phyloP scores from a whole-genome alignment of 2,113 vertebrate species.

The Hypocryptadius cinnamomeus region DNA sequence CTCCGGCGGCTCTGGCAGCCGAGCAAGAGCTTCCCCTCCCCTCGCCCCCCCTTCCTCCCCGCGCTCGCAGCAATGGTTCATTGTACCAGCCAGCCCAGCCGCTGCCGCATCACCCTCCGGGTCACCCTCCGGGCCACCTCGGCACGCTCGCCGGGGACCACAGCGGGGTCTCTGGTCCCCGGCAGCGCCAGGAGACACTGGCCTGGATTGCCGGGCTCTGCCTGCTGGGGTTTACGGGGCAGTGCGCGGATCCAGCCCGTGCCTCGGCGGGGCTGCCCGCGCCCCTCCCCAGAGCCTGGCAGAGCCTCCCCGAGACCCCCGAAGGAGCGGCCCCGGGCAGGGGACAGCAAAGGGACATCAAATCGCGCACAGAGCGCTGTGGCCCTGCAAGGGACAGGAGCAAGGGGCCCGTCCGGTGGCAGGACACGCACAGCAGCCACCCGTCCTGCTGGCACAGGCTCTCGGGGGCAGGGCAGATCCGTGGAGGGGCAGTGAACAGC shows the following conservation, averaged over 20 bases:
- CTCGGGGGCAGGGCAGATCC: background rate
- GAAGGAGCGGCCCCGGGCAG: background rate
- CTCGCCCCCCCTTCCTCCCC: conserved; percentile 19
- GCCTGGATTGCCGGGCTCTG: background rate
- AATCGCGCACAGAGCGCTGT: rapidly evolving
- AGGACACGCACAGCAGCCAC: background rate
- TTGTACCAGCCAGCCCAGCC: background rate
- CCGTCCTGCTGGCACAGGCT: background rate
- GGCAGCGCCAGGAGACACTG: background rate
- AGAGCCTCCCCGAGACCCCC: background rate
- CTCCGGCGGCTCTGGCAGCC: background rate
- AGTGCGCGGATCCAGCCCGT: background rate
- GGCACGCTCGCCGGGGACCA: too few species aligned
- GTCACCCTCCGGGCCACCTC: too few species aligned
- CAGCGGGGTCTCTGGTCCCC: too few species aligned
- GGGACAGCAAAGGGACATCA: background rate
- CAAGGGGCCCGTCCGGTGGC: background rate
- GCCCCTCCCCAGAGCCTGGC: background rate
- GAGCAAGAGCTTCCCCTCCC: conserved; percentile 33
- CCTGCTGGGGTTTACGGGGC: background rate
- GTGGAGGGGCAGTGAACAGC: rapidly evolving
- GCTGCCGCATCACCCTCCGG: background rate
- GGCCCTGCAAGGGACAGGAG: background rate
- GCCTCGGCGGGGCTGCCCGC: background rate
- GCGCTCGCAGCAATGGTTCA: background rate